A percentile compares a stretch with the other conserved stretches of the same genome.
These are phyloP conservation scores for Sebastes matsubarae DNA, from an alignment of 2,797 vertebrate species.

Conservation along the genomic window DNA sequence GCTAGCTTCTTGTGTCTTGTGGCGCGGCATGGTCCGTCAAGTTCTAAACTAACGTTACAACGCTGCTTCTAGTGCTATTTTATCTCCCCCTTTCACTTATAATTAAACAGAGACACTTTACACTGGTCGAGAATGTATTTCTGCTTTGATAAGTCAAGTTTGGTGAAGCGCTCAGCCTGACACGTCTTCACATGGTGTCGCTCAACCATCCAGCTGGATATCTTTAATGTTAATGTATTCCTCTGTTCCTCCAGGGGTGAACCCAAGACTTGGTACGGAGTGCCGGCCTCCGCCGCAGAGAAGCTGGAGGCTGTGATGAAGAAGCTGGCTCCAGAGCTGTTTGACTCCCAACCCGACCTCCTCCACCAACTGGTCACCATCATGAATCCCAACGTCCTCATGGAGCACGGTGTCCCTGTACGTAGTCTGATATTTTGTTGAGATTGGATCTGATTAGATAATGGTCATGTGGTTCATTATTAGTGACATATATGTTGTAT, in stretches of 20 bases:
- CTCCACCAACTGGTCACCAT: constrained; percentile 98
- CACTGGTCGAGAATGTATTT: too few species aligned
- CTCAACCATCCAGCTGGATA: not conserved
- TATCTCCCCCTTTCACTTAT: too few species aligned
- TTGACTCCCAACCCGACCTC: constrained; percentile 97
- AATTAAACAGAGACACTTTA: too few species aligned
- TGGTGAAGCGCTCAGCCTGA: too few species aligned
- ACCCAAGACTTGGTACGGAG: constrained; percentile 98
- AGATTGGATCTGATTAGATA: not conserved
- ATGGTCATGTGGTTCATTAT: not conserved
- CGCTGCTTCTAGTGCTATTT: too few species aligned
- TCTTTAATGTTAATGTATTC: not conserved
- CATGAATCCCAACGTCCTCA: constrained; percentile 98
- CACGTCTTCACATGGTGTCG: too few species aligned
- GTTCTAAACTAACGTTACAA: too few species aligned
- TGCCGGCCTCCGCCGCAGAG: constrained; percentile 95
- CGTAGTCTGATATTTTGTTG: constrained; percentile 51
- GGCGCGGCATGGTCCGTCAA: too few species aligned
- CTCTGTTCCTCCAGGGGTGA: constrained; percentile 89
- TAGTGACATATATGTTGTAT: not conserved
- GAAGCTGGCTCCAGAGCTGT: constrained; percentile 95
- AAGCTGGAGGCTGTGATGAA: constrained; percentile 97
- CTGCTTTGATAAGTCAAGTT: too few species aligned
- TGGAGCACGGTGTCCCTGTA: constrained; percentile 98
- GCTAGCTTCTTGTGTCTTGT: too few species aligned